Evolutionary conservation across 2,888 invertebrate species (phyloP).

Genomic region (Anoncus sp.): DNA sequence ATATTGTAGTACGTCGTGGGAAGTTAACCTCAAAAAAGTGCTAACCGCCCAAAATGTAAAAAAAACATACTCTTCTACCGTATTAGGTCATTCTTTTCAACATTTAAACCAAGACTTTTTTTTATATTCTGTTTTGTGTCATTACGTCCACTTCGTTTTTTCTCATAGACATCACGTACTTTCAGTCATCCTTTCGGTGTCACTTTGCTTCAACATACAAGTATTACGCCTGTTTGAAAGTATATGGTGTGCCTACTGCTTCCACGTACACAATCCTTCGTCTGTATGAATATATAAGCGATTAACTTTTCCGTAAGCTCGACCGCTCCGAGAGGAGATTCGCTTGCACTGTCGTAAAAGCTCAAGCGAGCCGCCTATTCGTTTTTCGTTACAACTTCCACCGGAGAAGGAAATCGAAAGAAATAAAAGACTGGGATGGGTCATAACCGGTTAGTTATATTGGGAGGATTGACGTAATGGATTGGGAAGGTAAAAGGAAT

Average conservation of each 20-base stretch:
- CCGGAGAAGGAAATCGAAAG: slow-evolving; percentile 36
- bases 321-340: slow-evolving; percentile 15
- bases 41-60: no score
- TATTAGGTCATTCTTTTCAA: no score
- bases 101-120: no score
- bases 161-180: neutral
- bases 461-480: slow-evolving; percentile 36
- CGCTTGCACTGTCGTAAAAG: slow-evolving; percentile 7
- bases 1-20: no score
- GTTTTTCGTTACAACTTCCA: slow-evolving; percentile 44
- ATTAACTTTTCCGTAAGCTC: slow-evolving; percentile 75
- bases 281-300: slow-evolving; percentile 78
- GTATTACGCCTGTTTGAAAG: slow-evolving; percentile 22
- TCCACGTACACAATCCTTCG: slow-evolving; percentile 38
- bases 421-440: slow-evolving; percentile 46
- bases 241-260: slow-evolving; percentile 6
- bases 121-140: no score
- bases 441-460: slow-evolving; percentile 53
- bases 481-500: slow-evolving; percentile 5
- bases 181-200: slow-evolving; percentile 22
- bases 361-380: slow-evolving; percentile 25
- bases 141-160: neutral
- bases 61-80: no score
- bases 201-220: neutral
- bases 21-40: no score